A percentile compares a stretch with the other conserved stretches of the same genome.
phyloP scores from a whole-genome alignment of 2,113 vertebrate genomes.

The Antigone vipio region DNA sequence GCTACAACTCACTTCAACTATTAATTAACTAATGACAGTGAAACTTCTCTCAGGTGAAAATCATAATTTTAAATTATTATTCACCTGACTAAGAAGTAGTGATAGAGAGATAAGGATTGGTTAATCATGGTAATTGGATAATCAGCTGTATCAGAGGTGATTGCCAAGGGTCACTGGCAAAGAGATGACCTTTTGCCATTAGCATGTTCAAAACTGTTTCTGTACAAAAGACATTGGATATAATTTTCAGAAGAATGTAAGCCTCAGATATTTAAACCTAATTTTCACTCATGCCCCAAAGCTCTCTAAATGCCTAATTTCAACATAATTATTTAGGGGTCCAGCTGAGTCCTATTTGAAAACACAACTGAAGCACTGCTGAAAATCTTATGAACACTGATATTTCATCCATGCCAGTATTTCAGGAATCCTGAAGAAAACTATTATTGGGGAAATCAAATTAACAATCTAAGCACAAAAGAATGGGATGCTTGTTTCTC shows the following conservation, averaged over 20 bases:
- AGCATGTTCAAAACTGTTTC: not conserved
- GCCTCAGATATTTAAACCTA: not conserved
- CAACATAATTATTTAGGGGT: not conserved
- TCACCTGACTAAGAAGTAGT: not conserved
- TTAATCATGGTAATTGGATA: not conserved
- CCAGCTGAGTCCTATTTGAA: not conserved
- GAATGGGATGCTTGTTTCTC: not conserved
- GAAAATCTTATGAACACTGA: not conserved
- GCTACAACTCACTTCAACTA: not conserved
- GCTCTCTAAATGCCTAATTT: not conserved
- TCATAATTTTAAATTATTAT: not conserved
- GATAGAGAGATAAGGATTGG: not conserved
- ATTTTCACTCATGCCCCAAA: not conserved
- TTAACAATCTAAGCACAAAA: not conserved
- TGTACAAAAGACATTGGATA: not conserved
- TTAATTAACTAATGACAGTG: not conserved
- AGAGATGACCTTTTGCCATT: not conserved
- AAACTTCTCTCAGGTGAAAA: not conserved
- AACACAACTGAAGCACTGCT: not conserved
- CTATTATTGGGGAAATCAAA: not conserved
- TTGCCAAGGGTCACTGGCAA: not conserved
- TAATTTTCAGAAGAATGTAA: constrained; percentile 8
- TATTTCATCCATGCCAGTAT: not conserved
- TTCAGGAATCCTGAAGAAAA: not conserved
- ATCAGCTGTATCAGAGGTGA: not conserved